phyloP scores from a whole-genome alignment of 1,140 invertebrate species.

The Drosophila mojavensis region DNA sequence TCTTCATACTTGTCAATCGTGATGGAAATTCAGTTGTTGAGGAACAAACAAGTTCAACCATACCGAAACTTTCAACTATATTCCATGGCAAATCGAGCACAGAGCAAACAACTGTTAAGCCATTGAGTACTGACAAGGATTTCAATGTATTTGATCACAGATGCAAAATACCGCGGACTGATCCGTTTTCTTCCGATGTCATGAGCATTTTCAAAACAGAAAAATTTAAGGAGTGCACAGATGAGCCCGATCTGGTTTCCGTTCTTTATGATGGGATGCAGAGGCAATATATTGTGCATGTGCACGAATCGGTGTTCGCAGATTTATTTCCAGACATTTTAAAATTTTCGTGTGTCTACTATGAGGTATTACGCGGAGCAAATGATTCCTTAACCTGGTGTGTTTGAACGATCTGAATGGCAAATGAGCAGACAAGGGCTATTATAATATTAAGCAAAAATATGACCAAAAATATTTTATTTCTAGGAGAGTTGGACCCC shows the following conservation, averaged over 20 bases:
- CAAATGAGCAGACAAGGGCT: neutral
- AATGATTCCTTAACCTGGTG: constrained; percentile 19
- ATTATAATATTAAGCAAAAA: too few species aligned
- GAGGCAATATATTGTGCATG: constrained; percentile 58
- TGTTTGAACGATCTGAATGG: neutral
- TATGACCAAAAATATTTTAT: neutral
- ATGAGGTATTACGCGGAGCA: neutral
- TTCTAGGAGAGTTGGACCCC: neutral
- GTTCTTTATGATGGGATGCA: constrained; percentile 65
- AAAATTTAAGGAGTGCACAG: constrained; percentile 86
- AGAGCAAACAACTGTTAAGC: too few species aligned
- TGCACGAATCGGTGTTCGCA: constrained; percentile 50
- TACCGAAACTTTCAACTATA: too few species aligned
- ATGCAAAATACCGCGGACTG: constrained; percentile 84
- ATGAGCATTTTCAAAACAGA: constrained; percentile 85
- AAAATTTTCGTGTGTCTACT: constrained; percentile 24
- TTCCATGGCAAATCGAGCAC: neutral
- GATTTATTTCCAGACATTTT: constrained; percentile 13
- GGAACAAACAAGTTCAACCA: too few species aligned
- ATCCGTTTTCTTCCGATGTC: constrained; percentile 87
- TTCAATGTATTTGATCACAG: constrained; percentile 42
- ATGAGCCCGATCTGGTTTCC: constrained; percentile 82
- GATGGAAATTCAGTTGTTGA: neutral
- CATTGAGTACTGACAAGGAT: neutral
- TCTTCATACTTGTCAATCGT: constrained; percentile 13